A percentile compares a stretch with the other conserved stretches of the same genome.
These are phyloP conservation scores for Myxocyprinus asiaticus DNA, from an alignment of 2,113 vertebrate species.

Conservation along the genomic window DNA sequence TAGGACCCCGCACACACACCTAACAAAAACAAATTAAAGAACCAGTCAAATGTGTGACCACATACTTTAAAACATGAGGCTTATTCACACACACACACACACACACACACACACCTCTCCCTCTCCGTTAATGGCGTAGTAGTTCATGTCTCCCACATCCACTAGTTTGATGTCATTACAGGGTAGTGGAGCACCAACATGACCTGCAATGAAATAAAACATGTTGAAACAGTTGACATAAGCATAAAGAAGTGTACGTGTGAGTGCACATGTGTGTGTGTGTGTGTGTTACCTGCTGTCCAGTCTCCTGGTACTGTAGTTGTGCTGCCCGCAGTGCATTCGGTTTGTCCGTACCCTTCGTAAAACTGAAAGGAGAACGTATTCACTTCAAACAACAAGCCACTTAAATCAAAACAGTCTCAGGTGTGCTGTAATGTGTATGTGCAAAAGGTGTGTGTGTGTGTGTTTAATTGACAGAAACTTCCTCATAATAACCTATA, in stretches of 20 bases:
- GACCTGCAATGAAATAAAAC: constrained; percentile 75
- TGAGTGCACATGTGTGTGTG: too few species aligned
- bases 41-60: background rate
- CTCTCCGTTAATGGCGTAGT: constrained; percentile 88
- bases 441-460: too few species aligned
- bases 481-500: too few species aligned
- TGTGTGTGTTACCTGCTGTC: constrained; percentile 83
- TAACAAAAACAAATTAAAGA: constrained; percentile 55
- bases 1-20: constrained; percentile 93
- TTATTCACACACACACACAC: background rate
- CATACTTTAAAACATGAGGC: background rate
- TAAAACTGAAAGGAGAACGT: constrained; percentile 81
- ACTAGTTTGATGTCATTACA: constrained; percentile 88
- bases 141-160: constrained; percentile 97
- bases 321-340: constrained; percentile 90
- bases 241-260: too few species aligned
- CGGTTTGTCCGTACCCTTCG: constrained; percentile 97
- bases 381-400: too few species aligned
- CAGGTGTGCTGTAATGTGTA: too few species aligned
- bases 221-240: background rate
- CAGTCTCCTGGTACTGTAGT: constrained; percentile 90
- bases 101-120: constrained; percentile 69
- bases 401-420: too few species aligned
- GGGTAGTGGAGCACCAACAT: constrained; percentile 92
- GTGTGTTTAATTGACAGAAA: too few species aligned